Percentiles rank a stretch among this genome's conserved stretches.
Evolutionary conservation across 2,888 invertebrate genomes (phyloP).

Genomic region (Agrotis segetum): DNA sequence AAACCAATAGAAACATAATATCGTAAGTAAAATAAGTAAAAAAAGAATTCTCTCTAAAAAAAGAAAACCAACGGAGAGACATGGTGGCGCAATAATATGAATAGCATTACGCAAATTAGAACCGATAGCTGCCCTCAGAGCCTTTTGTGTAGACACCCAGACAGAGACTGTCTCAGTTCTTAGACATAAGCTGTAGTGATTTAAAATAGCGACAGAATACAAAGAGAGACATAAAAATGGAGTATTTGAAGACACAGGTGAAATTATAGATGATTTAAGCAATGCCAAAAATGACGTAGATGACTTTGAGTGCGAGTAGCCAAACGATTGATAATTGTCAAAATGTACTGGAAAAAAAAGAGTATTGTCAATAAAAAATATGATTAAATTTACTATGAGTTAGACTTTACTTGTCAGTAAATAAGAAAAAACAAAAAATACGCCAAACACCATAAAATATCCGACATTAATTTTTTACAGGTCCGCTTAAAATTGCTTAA

Average conservation of each 20-base stretch:
- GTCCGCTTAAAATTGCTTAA: slow-evolving; percentile 34
- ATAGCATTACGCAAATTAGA: slow-evolving; percentile 80
- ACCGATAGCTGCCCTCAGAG: slow-evolving; percentile 63
- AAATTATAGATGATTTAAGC: not conserved
- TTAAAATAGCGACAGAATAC: slow-evolving; percentile 47
- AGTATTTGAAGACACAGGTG: not conserved
- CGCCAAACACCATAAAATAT: slow-evolving; percentile 27
- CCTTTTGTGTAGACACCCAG: slow-evolving; percentile 62
- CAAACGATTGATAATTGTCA: not conserved
- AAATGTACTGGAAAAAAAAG: not conserved
- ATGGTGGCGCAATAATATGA: slow-evolving; percentile 68
- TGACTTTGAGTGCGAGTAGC: not conserved
- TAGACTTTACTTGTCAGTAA: not conserved
- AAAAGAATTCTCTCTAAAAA: slow-evolving; percentile 35
- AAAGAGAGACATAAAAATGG: slow-evolving; percentile 26
- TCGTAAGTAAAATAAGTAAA: slow-evolving; percentile 39
- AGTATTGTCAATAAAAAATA: not conserved
- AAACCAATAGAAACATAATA: slow-evolving; percentile 36
- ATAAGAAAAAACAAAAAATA: slow-evolving; percentile 22
- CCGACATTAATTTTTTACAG: slow-evolving; percentile 29
- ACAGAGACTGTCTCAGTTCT: slow-evolving; percentile 55
- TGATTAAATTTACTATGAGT: slow-evolving; percentile 10
- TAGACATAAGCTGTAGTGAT: slow-evolving; percentile 59
- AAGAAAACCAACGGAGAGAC: slow-evolving; percentile 45
- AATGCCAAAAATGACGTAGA: not conserved